Evolutionary conservation across 2,797 vertebrate species (phyloP).

Genomic region (Peromyscus nudipes): DNA sequence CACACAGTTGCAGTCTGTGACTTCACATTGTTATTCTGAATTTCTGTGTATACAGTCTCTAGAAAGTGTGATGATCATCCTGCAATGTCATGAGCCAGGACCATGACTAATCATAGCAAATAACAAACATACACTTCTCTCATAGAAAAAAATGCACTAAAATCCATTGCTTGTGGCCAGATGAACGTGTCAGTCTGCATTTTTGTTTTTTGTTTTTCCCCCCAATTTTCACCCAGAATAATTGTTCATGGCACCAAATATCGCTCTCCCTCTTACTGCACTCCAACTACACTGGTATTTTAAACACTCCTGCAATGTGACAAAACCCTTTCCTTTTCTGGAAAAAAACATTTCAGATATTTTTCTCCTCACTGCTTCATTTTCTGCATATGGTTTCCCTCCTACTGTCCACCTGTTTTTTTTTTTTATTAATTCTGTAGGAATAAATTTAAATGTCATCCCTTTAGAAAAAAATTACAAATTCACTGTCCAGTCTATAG

Average conservation of each 20-base stretch:
- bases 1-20: not conserved
- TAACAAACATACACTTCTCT: not conserved
- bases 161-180: not conserved
- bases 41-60: not conserved
- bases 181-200: not conserved
- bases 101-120: not conserved
- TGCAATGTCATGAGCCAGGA: not conserved
- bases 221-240: not conserved
- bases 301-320: constrained; percentile 29
- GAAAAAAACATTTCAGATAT: not conserved
- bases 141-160: not conserved
- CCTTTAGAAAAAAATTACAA: constrained; percentile 5
- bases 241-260: not conserved
- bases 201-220: not conserved
- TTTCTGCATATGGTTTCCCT: constrained; percentile 44
- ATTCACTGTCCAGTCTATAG: not conserved
- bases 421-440: constrained; percentile 21
- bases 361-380: constrained; percentile 57
- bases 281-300: constrained; percentile 35
- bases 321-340: constrained; percentile 49
- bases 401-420: constrained; percentile 71
- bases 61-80: not conserved
- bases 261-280: not conserved
- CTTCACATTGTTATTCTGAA: not conserved
- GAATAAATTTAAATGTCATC: constrained; percentile 54